Evolutionary conservation across 35 echinoderm and acorn worm species (phyloP).

Genomic region (Anneissia japonica): DNA sequence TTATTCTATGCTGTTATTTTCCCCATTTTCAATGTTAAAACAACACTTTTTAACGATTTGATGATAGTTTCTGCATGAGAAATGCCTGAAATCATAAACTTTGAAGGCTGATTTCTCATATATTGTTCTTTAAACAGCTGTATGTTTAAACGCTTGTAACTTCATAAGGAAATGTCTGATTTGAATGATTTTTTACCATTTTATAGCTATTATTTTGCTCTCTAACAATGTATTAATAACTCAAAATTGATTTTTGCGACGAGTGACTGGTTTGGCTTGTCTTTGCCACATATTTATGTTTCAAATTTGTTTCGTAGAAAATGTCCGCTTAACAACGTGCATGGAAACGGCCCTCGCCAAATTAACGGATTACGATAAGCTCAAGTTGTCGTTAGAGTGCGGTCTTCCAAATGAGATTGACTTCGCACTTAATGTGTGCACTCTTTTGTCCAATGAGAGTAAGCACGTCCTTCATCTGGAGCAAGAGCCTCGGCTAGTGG

Average conservation of each 20-base stretch:
- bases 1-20: no score
- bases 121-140: background rate
- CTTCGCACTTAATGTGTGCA: constrained; percentile 98
- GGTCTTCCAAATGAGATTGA: constrained; percentile 98
- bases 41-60: no score
- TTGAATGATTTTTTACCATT: background rate
- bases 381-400: constrained; percentile 66
- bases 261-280: background rate
- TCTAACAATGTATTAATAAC: background rate
- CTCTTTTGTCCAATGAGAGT: constrained; percentile 91
- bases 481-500: constrained; percentile 58
- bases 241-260: background rate
- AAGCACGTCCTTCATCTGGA: constrained; percentile 80
- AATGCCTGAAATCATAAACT: no score
- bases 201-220: background rate
- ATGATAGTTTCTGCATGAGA: no score
- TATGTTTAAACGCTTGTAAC: background rate
- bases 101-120: background rate
- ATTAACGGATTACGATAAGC: constrained; percentile 82
- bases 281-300: background rate
- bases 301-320: constrained; percentile 24
- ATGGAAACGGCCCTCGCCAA: constrained; percentile 36
- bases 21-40: no score
- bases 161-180: background rate
- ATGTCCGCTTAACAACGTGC: constrained; percentile 29